phyloP scores from a whole-genome alignment of 1,140 invertebrate species.

The Sarcophaga peregrina region DNA sequence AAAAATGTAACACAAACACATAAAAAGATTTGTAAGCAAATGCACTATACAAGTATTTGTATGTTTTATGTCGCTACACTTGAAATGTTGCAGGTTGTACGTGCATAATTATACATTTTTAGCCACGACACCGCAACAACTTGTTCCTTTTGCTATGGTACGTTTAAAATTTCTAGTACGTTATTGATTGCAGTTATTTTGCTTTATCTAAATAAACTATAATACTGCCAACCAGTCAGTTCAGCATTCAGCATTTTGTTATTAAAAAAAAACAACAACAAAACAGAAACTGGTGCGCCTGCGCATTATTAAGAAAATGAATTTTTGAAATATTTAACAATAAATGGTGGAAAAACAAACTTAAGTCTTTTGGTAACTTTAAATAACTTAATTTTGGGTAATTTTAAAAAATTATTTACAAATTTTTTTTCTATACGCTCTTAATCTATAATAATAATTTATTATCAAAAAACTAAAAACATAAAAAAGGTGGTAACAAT shows the following conservation, averaged over 20 bases:
- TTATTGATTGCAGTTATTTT: no score
- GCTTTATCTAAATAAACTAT: no score
- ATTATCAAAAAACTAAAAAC: no score
- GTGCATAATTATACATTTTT: neutral
- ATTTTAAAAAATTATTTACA: neutral
- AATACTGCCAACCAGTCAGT: no score
- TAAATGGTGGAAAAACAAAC: neutral
- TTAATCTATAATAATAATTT: no score
- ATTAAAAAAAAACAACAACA: neutral
- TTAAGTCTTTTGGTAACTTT: neutral
- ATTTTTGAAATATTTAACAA: constrained; percentile 11
- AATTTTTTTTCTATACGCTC: no score
- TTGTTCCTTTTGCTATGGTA: constrained; percentile 4
- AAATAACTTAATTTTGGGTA: constrained; percentile 11
- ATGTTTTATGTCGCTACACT: neutral
- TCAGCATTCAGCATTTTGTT: neutral
- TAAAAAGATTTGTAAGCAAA: neutral
- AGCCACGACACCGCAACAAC: neutral
- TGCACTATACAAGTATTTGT: neutral
- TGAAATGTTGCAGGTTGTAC: constrained; percentile 16
- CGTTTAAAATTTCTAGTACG: no score
- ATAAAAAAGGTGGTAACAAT: no score
- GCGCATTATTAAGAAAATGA: neutral
- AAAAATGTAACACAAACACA: no score
- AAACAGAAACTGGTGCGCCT: constrained; percentile 5